phyloP scores from a whole-genome alignment of 1,140 invertebrate species.

The Gryon sp. region DNA sequence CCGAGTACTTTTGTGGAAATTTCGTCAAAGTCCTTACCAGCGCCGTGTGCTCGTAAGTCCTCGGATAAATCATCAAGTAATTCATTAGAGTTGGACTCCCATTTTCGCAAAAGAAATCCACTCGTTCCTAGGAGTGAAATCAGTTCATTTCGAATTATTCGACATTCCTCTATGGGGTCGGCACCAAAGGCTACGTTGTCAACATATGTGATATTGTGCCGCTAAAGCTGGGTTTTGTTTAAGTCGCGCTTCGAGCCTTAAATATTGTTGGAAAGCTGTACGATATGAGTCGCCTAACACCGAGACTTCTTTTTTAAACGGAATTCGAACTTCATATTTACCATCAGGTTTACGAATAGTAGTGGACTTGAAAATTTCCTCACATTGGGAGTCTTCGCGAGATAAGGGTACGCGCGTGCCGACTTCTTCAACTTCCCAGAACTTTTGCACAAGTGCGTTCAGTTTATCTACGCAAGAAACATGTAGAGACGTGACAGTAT shows the following conservation, averaged over 20 bases:
- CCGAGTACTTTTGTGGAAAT: background rate
- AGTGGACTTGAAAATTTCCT: background rate
- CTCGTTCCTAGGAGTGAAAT: background rate
- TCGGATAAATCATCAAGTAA: slow-evolving; percentile 1
- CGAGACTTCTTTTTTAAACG: background rate
- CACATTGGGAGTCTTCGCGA: background rate
- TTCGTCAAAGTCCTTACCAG: background rate
- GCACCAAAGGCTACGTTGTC: no score
- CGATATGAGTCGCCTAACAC: background rate
- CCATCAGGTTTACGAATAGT: background rate
- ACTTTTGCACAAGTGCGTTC: background rate
- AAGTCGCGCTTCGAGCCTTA: background rate
- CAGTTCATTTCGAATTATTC: slow-evolving; percentile 4
- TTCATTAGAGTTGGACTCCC: slow-evolving; percentile 16
- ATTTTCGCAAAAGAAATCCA: slow-evolving; percentile 20
- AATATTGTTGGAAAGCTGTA: background rate
- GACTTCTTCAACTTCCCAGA: slow-evolving; percentile 19
- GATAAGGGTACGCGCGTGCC: background rate
- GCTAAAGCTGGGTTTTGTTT: background rate
- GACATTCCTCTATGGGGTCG: no score
- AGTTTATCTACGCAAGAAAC: background rate
- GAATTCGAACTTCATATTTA: background rate
- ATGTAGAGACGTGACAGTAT: background rate
- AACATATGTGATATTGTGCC: background rate
- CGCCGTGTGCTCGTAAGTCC: background rate